These are phyloP conservation scores for Vireo altiloquus DNA, from an alignment of 2,113 vertebrate genomes.

Conservation along the genomic window DNA sequence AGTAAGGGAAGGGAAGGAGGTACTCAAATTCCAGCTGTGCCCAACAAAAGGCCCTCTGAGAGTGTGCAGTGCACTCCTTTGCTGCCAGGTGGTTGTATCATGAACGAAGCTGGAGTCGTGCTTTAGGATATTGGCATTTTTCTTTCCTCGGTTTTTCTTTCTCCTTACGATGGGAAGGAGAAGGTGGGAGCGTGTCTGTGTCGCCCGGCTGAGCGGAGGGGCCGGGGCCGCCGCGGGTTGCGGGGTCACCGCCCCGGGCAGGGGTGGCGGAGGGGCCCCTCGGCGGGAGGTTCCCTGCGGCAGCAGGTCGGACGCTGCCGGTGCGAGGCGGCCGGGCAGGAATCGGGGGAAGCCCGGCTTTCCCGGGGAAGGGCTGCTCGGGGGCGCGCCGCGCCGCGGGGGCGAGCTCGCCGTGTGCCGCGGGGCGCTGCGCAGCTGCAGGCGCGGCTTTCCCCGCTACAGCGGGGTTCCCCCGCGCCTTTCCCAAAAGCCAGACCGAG, in stretches of 20 bases:
- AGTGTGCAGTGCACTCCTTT: not conserved
- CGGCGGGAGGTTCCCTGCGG: not conserved
- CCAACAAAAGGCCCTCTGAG: not conserved
- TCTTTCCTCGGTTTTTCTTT: rapidly evolving
- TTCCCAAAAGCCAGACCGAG: not conserved
- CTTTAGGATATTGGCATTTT: not conserved
- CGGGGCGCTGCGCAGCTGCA: conserved; percentile 4
- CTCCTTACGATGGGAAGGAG: not conserved
- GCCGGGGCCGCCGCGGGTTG: not conserved
- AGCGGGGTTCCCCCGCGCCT: not conserved
- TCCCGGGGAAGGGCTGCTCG: not conserved
- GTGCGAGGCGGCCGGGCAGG: not conserved
- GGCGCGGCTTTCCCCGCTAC: not conserved
- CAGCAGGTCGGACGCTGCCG: not conserved
- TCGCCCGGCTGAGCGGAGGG: not conserved
- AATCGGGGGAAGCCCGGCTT: not conserved
- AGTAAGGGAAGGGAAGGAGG: not conserved
- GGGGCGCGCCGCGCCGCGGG: not conserved
- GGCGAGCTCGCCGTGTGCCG: not conserved
- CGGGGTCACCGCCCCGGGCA: not conserved
- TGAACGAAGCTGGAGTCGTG: not conserved
- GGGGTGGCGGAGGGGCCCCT: not conserved
- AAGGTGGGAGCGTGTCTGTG: not conserved
- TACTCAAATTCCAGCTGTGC: not conserved
- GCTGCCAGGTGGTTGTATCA: not conserved